Evolutionary conservation across 2,797 vertebrate species (phyloP), one percentile per base, ranked within the genome.

Genomic region (Myotis daubentonii): DNA sequence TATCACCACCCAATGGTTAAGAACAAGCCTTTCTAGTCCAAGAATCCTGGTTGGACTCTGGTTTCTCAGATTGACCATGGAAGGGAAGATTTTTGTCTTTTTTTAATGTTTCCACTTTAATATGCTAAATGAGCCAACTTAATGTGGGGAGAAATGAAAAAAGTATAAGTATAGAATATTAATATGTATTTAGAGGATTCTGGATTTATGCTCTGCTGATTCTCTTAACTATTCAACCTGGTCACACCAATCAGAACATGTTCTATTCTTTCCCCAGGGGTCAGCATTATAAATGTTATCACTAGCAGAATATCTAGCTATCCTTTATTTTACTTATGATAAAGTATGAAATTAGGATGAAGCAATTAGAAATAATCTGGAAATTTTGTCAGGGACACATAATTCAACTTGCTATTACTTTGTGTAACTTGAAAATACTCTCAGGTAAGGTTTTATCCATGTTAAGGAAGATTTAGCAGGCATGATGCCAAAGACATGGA

Each of bases 351-450:
- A 60, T 92, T 91, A 91, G 84, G 28, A 83, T 22, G 9, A 53
- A 36, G 28, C 47, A 65, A 65, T 84, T 89, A 91, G 57, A 94
- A 95, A 92, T 36, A 20, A 87, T 47, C 53, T 90, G 91, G 51
- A 83, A 93, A 89, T 92, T 83, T 84, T 89, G 23, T 76, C 71
- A 81, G 0, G 20, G 47, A 60, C 25, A 23, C 25, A 47, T 44
- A n/a, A 94, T 83, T 95, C 49, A 47, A 47, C 2, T 76, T 86
- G 7, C 13, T 75, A 70, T 78, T 51, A 41, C 20, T 65, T 89
- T 81, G 25, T 33, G 22, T 65, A 86, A 22, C 2, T 76, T 94
- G 55, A 22, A 51, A 92, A 33, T 60, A 19, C 51, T 86, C 55
- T 79, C 28, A 53, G 30, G 23, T 82, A 65, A 92, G 28, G 33